Conservation (phyloP, 2,888 invertebrate genomes). For the Drosophila borealis region DNA sequence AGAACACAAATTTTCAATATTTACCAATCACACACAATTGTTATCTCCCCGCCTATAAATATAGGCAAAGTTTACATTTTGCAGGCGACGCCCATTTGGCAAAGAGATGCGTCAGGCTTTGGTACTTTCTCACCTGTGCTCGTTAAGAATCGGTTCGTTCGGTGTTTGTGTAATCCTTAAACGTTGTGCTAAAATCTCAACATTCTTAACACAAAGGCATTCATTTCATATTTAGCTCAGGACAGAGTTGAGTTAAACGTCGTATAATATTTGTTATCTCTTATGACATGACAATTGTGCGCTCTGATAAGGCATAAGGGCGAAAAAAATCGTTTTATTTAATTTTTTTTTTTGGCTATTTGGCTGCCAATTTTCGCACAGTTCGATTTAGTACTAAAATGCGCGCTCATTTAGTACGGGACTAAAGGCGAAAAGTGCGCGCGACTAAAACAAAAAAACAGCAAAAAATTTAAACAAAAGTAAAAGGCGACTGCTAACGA, state of each 20-base stretch:
- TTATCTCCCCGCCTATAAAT: constrained; percentile 23
- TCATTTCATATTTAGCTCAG: constrained; percentile 55
- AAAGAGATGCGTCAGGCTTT: constrained; percentile 6
- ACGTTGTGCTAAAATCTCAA: constrained; percentile 55
- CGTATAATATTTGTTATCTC: constrained; percentile 48
- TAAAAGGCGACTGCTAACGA: constrained; percentile 44
- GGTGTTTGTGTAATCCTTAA: constrained; percentile 52
- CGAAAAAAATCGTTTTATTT: constrained; percentile 3
- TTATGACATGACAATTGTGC: constrained; percentile 32
- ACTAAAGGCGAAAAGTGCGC: constrained; percentile 44
- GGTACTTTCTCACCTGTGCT: constrained; percentile 56
- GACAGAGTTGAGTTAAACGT: constrained; percentile 48
- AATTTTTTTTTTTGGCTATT: constrained; percentile 29
- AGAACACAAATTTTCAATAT: constrained; percentile 6
- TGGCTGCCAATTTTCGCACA: constrained; percentile 49
- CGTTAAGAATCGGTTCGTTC: constrained; percentile 61
- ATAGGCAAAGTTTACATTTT: constrained; percentile 17
- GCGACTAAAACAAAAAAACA: constrained; percentile 7
- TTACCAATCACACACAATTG: constrained; percentile 16
- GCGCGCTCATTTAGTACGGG: constrained; percentile 47
- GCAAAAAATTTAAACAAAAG: constrained; percentile 21
- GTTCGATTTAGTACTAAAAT: constrained; percentile 52
- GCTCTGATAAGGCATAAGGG: constrained; percentile 47
- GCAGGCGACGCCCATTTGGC: constrained; percentile 15
- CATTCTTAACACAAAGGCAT: constrained; percentile 54